Base-by-base conservation (phyloP, 2,797 vertebrate species). In the Spheniscus humboldti region DNA sequence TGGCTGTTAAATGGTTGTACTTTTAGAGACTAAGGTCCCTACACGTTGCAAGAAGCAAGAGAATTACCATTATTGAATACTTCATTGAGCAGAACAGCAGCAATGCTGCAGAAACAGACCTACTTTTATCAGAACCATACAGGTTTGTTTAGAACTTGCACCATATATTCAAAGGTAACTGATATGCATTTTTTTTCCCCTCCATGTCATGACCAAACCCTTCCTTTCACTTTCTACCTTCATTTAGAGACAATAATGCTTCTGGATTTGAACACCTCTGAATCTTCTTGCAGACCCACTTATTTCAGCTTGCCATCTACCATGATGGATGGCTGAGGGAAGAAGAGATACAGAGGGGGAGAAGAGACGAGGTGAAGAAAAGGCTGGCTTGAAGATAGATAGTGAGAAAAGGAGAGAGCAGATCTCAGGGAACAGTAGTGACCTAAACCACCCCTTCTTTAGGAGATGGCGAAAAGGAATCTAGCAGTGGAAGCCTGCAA, bases 161-260 rank as follows among this genome's bases (percentile, higher is more conserved):
- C 12, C 0, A 0, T 28, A 5, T 33, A 31, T 68, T 78, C 41
- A 81, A 45, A 78, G 28, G 31, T 77, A 55, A 60, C 5, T 55
- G 57, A 66, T 25, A 27, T 0, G 4, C 5, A 6, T 41, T 13
- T 18, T 39, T 39, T 13, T 18, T 18, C 11, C 7, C 7, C 10
- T 10, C 16, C 25, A 45, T 37, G 13, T 71, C 18, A 48, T 9
- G 33, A 57, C 14, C 30, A 85, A 88, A 64, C 24, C 11, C 10
- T 37, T 64, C 14, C 37, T 86, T 86, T 88, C 45, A 27, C 45
- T 83, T 62, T 86, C n/a, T 41, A 4, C 22, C 17, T 43, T 81
- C 6, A 7, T 72, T 86, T 64, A 81, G 62, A 88, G 57, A 14
- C 8, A 67, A 7, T 41, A 55, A 31, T 35, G 13, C 5, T 57